These are phyloP conservation scores for Euborellia annulipes DNA, from an alignment of 1,140 invertebrate genomes.

Conservation along the genomic window DNA sequence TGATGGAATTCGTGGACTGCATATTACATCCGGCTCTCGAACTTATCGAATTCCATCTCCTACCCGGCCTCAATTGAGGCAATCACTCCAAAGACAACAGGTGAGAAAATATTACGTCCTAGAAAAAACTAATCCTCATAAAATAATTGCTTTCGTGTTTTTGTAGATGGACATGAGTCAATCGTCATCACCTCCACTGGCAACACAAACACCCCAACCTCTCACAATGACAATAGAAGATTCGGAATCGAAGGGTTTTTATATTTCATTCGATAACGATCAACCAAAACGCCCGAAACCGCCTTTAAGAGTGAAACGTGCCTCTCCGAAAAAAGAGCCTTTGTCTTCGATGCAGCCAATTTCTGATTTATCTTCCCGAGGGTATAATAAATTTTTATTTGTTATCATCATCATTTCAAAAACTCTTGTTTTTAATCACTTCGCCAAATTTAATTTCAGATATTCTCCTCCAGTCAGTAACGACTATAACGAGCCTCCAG, in stretches of 20 bases:
- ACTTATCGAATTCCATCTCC: conserved; percentile 77
- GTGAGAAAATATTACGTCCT: not conserved
- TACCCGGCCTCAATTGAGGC: conserved; percentile 42
- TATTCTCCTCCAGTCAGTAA: no score
- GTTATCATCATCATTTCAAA: conserved; percentile 8
- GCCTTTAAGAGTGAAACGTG: conserved; percentile 54
- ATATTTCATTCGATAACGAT: conserved; percentile 82
- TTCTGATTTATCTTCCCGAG: not conserved
- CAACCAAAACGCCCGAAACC: conserved; percentile 78
- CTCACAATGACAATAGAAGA: conserved; percentile 29
- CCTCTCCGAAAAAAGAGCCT: conserved; percentile 58
- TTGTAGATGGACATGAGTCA: conserved; percentile 19
- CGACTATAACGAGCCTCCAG: not conserved
- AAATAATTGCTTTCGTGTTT: not conserved
- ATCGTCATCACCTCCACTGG: conserved; percentile 19
- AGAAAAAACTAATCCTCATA: not conserved
- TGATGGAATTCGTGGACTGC: conserved; percentile 49
- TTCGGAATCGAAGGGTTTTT: conserved; percentile 58
- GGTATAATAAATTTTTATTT: conserved; percentile 6
- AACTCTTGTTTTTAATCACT: conserved; percentile 6
- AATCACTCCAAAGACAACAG: conserved; percentile 26
- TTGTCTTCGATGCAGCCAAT: not conserved
- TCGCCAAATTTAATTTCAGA: conserved; percentile 1
- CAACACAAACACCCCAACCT: conserved; percentile 29
- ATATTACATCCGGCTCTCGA: conserved; percentile 70